Evolutionary conservation across 2,113 vertebrate species (phyloP), one percentile per base, ranked within the genome.

Genomic region (Embiotoca jacksoni): DNA sequence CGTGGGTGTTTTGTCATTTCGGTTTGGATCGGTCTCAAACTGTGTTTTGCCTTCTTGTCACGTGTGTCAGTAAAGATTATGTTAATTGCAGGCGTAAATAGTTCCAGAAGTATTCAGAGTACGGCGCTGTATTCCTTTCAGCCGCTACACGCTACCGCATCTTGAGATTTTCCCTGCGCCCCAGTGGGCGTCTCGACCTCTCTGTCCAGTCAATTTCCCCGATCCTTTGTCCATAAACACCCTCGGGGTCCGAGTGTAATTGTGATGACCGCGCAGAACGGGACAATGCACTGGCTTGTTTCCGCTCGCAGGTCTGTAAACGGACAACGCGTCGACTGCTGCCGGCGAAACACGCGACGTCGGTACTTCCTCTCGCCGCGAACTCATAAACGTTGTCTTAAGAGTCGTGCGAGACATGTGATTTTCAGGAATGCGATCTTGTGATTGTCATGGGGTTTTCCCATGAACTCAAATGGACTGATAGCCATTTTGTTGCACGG

Each of bases 201-300:
- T 59, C 47, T 59, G 56, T 70, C 54, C 37, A 69, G 67, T 69
- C 76, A 65, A 4, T 74, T 78, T 63, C 13, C 15, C 23, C 2
- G 16, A 65, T 58, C 23, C 23, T 23, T 23, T 23, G 23, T 23
- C 57, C 35, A 36, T 58, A 64, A 71, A 72, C 47, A n/a, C 61
- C 62, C 68, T 68, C 54, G 1, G 76, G 70, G 46, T 74, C 57
- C 63, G 71, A 50, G 54, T 55, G 46, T 14, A 58, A 57, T 79
- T 69, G 44, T 69, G 82, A 79, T 79, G 81, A 81, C 61, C 37
- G 6, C 23, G 75, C 68, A 72, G 63, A 75, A 53, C 3, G 13
- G 77, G 49, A 78, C 70, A 86, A 85, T 76, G 36, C 50, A 75
- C 80, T 52, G 69, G 55, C 72, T 86, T 84, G 80, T 81, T 78